Base-by-base conservation (phyloP, 2,113 vertebrate species). In the Tenebrosternarchus preto region DNA sequence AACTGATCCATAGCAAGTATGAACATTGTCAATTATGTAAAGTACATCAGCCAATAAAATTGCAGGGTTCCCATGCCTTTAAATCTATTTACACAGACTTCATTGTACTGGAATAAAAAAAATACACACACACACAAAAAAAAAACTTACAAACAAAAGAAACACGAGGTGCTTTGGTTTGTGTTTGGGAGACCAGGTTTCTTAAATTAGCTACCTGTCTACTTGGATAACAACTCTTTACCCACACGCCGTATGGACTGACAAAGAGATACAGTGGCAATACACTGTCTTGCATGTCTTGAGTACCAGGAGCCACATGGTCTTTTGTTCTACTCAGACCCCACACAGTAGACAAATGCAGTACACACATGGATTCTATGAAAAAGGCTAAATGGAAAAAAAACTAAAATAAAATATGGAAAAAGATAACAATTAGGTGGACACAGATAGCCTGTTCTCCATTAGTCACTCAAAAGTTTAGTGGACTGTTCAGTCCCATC, bases 21-120 rank as follows among this genome's bases (percentile, higher is more conserved):
- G 76, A 67, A 79, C 81, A 76, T 66, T 81, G 77, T 83, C 68
- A 78, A 56, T 77, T 55, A 71, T 74, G 57, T 78, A 69, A 81
- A 83, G 22, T 64, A 84, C 74, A 84, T 73, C 83, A 78, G 77
- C 73, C 77, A 67, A 80, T 73, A 78, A 75, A 71, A 85, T 87
- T 87, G 86, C 82, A 85, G 82, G 84, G 53, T 79, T 79, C 85
- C 80, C 80, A 75, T 84, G 74, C 67, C 75, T 78, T 67, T 68
- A 69, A 77, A 76, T 77, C 73, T 80, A 80, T 80, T 80, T 80
- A 80, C 79, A 80, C 80, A 77, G 73, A 80, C 83, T 82, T 80
- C 73, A 84, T 79, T 86, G 12, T 86, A 86, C 83, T 86, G 82
- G 82, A 83, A 78, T 36, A 36, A 36, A 36, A 36, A 71, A 71